These are phyloP conservation scores for Tyto alba DNA, from an alignment of 2,113 vertebrate species.

Conservation along the genomic window DNA sequence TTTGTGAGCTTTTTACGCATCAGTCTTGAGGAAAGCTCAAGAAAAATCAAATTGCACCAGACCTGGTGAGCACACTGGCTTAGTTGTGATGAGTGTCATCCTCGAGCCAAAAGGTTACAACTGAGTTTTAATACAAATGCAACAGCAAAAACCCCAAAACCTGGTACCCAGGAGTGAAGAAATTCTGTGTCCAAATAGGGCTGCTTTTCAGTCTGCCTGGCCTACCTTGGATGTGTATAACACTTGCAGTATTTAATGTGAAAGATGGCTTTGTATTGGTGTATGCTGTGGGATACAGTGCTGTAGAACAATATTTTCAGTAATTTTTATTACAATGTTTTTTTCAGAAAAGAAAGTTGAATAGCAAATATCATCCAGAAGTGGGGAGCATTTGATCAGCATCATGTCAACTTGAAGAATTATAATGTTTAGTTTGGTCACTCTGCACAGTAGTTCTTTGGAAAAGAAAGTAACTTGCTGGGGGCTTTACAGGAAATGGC, in stretches of 20 bases:
- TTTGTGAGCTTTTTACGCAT: neutral
- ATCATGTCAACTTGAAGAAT: constrained; percentile 50
- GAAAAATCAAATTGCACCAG: neutral
- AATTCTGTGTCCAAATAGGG: neutral
- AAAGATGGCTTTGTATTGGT: neutral
- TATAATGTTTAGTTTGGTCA: neutral
- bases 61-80: neutral
- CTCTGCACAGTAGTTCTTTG: neutral
- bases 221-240: neutral
- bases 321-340: constrained; percentile 57
- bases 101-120: neutral
- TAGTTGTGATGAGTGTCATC: neutral
- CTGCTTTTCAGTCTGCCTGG: neutral
- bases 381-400: constrained; percentile 51
- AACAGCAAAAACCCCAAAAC: neutral
- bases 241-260: neutral
- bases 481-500: neutral
- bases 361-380: constrained; percentile 52
- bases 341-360: constrained; percentile 75
- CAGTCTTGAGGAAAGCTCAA: neutral
- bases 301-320: neutral
- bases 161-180: neutral
- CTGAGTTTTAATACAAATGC: neutral
- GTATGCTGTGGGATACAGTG: neutral
- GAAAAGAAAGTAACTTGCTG: neutral